These are phyloP conservation scores for Craterocephalus amniculus DNA, from an alignment of 2,797 vertebrate genomes.

Conservation along the genomic window DNA sequence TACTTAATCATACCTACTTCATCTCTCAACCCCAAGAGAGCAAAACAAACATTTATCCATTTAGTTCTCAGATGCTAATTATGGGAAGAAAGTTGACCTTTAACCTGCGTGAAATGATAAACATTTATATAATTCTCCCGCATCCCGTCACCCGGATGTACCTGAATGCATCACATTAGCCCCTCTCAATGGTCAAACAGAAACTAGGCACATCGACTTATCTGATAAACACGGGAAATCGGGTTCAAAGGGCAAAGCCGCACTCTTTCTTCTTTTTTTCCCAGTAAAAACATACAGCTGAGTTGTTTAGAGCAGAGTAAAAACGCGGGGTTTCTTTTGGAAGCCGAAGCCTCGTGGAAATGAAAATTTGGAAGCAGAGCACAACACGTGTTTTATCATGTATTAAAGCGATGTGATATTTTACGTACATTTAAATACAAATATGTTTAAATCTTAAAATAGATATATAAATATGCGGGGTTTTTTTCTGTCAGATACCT, in stretches of 20 bases:
- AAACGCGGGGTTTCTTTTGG: not conserved
- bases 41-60: not conserved
- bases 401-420: not conserved
- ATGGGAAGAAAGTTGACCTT: too few species aligned
- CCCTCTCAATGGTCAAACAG: slow-evolving; percentile 32
- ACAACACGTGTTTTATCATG: not conserved
- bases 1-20: slow-evolving; percentile 40
- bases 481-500: not conserved
- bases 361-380: slow-evolving; percentile 3
- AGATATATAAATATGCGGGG: too few species aligned
- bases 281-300: slow-evolving; percentile 14
- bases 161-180: slow-evolving; percentile 56
- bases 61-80: too few species aligned
- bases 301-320: not conserved
- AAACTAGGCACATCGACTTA: slow-evolving; percentile 35
- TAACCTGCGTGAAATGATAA: not conserved
- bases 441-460: not conserved
- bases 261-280: not conserved
- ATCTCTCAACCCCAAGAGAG: not conserved
- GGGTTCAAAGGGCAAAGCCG: slow-evolving; percentile 45
- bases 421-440: slow-evolving; percentile 9
- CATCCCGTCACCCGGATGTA: slow-evolving; percentile 1
- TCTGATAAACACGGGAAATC: slow-evolving; percentile 46
- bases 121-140: not conserved
- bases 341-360: not conserved